Conservation (phyloP, 2,888 invertebrate species). For the Mechanitis mazaeus region DNA sequence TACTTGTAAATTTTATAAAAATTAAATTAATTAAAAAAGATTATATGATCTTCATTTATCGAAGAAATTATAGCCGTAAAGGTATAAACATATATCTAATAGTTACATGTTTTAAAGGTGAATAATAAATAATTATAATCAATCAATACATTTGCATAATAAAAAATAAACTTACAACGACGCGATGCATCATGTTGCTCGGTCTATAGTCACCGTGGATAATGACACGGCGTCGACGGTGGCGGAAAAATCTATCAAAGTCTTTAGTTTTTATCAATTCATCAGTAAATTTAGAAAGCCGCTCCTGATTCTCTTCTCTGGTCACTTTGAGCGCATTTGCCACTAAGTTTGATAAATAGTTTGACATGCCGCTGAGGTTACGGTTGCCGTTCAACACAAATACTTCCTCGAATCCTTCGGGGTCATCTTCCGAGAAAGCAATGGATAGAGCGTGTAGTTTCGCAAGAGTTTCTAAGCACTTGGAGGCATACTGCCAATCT, state of each 20-base stretch:
- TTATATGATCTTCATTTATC: too few species aligned
- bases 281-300: slow-evolving; percentile 33
- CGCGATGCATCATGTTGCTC: slow-evolving; percentile 34
- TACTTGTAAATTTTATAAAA: too few species aligned
- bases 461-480: slow-evolving; percentile 37
- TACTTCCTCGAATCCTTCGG: slow-evolving; percentile 33
- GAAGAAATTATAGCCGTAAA: too few species aligned
- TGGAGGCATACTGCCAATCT: slow-evolving; percentile 39
- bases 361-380: slow-evolving; percentile 17
- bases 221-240: slow-evolving; percentile 28
- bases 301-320: slow-evolving; percentile 36
- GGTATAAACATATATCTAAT: too few species aligned
- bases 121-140: too few species aligned
- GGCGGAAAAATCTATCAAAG: slow-evolving; percentile 29
- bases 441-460: slow-evolving; percentile 49
- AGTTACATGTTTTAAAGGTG: too few species aligned
- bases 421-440: slow-evolving; percentile 39
- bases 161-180: slow-evolving; percentile 5
- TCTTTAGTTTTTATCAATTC: slow-evolving; percentile 11
- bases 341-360: slow-evolving; percentile 22
- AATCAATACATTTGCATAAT: too few species aligned
- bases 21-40: too few species aligned
- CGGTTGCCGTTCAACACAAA: slow-evolving; percentile 10
- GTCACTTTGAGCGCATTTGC: slow-evolving; percentile 28
- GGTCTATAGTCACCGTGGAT: slow-evolving; percentile 35